A percentile compares a stretch with the other conserved stretches of the same genome.
Evolutionary conservation across 92 coral and sea anemone species (phyloP).

Genomic region (Porites evermanni): DNA sequence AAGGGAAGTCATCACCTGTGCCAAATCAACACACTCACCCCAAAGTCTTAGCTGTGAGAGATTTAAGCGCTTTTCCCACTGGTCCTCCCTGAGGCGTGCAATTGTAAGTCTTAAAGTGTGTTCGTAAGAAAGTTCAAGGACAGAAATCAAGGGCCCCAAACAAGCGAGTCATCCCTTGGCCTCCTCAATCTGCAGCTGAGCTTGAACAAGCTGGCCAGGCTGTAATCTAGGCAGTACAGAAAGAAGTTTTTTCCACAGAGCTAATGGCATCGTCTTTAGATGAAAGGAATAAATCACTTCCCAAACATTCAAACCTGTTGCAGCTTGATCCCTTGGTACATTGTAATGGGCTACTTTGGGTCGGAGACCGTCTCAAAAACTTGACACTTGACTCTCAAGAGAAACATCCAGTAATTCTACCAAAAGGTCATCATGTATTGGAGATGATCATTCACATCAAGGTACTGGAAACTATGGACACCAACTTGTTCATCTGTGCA

Average conservation of each 20-base stretch:
- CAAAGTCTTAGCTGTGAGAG: not conserved
- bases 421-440: conserved; percentile 11
- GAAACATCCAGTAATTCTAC: not conserved
- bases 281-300: not conserved
- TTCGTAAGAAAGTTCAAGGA: not conserved
- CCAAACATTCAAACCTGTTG: not conserved
- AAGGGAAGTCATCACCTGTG: not conserved
- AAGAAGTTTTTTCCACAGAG: not conserved
- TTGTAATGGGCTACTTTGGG: conserved; percentile 2
- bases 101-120: not conserved
- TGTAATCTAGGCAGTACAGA: not conserved
- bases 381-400: not conserved
- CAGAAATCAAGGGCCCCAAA: not conserved
- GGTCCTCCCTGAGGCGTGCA: not conserved
- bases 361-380: conserved; percentile 26
- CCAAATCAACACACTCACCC: not conserved
- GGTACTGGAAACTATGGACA: too few relatives aligned
- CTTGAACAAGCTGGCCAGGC: not conserved
- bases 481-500: too few relatives aligned
- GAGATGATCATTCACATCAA: not conserved
- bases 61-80: not conserved
- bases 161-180: not conserved
- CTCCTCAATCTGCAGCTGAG: not conserved
- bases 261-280: not conserved
- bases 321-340: conserved; percentile 16